Evolutionary conservation across 2,888 invertebrate genomes (phyloP), one percentile per base, ranked within the genome.

Genomic region (Nesidiocoris tenuis): DNA sequence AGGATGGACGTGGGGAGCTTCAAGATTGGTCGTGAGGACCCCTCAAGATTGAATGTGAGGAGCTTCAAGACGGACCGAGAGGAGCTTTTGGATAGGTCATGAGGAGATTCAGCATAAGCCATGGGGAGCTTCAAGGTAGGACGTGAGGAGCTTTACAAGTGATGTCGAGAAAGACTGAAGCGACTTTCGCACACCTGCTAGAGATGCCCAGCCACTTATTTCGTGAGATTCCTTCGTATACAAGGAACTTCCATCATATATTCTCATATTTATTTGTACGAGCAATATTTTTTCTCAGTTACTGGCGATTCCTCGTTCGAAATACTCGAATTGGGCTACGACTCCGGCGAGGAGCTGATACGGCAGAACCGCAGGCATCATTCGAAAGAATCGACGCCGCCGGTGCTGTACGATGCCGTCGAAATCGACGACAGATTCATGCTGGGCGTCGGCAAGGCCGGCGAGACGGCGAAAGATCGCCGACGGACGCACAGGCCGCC

Each of bases 281-380:
- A 7, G 3, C 39, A 39, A 39, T 7, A 39, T 63, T 63, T 22
- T 17, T 63, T 25, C 17, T 65, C n/a, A 2, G 39, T 12, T 39
- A 12, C 39, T 12, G 12, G 39, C 17, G 54, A 55, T 19, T 16
- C 67, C 7, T 67, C 67, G 12, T 56, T 67, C 22, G 56, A 70
- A 7, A 19, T 70, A 23, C 18, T 59, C 17, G 70, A 70, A 7
- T 23, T 70, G 1, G 70, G 24, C 57, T 70, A 70, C 19, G 70
- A 70, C 59, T 70, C 70, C n/a, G 70, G 59, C 21, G 59, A 70
- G 18, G 25, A 57, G 59, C 70, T 70, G 23, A 70, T 70, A 19
- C 23, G 59, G 23, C 16, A 70, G 18, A 70, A 70, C 23, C 16
- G 12, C 2, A 22, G 59, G 24, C 24, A 23, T 12, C 24, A 22